These are phyloP conservation scores for Donacobius atricapilla DNA, from an alignment of 2,113 vertebrate species.

Conservation along the genomic window DNA sequence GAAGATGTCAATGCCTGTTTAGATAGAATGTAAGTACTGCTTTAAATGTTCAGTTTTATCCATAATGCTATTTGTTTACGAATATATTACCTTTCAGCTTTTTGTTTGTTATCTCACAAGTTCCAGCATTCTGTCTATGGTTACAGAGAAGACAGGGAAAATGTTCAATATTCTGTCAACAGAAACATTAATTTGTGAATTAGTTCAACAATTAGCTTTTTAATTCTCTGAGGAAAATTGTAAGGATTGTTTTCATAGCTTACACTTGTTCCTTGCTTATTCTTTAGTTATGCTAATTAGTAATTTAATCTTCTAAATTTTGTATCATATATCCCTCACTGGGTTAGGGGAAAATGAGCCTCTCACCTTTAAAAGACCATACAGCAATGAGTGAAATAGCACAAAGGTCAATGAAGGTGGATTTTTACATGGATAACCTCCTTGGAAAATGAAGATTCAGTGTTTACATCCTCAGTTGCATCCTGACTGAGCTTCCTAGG, in stretches of 20 bases:
- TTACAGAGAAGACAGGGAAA: background rate
- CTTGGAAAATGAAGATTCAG: background rate
- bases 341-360: background rate
- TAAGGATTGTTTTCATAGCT: background rate
- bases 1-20: conserved; percentile 81
- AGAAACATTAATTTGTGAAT: background rate
- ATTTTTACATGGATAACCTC: background rate
- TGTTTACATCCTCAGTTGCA: background rate
- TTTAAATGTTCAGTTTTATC: background rate
- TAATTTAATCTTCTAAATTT: background rate
- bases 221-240: background rate
- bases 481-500: background rate
- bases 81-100: background rate
- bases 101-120: background rate
- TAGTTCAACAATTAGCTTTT: background rate
- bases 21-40: conserved; percentile 79
- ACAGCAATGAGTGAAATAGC: background rate
- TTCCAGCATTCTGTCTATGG: background rate
- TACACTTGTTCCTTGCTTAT: background rate
- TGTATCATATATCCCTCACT: background rate
- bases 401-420: background rate
- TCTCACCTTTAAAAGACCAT: background rate
- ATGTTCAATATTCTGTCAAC: background rate
- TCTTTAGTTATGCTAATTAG: background rate
- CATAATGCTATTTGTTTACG: background rate